Conservation (phyloP, 2,113 vertebrate genomes). For the Heteronetta atricapilla region DNA sequence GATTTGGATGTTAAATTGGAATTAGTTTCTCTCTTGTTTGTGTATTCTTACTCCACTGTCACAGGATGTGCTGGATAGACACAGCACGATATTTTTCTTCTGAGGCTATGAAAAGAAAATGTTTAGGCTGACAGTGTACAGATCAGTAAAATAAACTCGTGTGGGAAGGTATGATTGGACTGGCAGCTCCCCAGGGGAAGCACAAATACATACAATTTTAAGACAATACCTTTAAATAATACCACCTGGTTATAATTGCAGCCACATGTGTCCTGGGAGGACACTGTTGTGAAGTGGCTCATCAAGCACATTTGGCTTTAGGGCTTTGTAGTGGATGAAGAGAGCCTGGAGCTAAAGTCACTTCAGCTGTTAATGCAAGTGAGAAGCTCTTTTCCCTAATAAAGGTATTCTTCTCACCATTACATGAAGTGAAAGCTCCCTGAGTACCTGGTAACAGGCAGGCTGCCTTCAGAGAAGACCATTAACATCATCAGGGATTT, state of each 20-base stretch:
- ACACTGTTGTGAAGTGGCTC: neutral
- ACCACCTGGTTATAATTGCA: constrained; percentile 10
- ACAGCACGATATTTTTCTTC: neutral
- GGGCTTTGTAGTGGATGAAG: neutral
- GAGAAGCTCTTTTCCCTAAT: constrained; percentile 5
- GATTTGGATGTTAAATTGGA: neutral
- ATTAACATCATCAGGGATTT: neutral
- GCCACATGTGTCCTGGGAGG: constrained; percentile 1
- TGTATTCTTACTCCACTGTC: neutral
- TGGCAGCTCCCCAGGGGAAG: neutral
- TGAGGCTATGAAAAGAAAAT: constrained; percentile 1
- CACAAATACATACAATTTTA: neutral
- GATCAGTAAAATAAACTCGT: neutral
- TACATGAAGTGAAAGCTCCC: neutral
- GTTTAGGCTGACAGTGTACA: neutral
- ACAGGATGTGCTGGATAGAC: neutral
- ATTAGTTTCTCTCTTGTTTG: neutral
- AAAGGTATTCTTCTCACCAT: neutral
- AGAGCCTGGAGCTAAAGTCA: neutral
- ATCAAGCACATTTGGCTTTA: constrained; percentile 7
- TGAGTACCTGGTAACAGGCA: neutral
- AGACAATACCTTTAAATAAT: neutral
- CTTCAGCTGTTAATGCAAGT: constrained; percentile 2
- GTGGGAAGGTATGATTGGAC: neutral
- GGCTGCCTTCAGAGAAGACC: neutral